Evolutionary conservation across 1,140 invertebrate genomes (phyloP), one percentile per base, ranked within the genome.

Genomic region (Mizuhopecten yessoensis): DNA sequence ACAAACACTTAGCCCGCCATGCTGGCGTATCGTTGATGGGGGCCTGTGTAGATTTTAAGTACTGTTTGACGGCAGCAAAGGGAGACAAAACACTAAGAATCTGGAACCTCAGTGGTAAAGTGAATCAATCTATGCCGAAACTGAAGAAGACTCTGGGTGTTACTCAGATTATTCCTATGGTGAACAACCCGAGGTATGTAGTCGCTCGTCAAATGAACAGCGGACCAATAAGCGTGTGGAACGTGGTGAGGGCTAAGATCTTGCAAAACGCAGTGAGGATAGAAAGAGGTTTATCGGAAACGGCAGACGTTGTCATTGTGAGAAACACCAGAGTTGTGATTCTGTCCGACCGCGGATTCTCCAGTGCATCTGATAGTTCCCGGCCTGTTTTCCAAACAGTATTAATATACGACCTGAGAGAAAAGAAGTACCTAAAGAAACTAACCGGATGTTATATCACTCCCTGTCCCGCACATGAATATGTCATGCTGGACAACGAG

Each of bases 1-100:
- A 96, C 91, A 96, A 96, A 92, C 96, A 96, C 93, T 90, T 96
- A 34, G 96, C 95, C 17, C 91, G 90, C n/a, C 96, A 96, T 89
- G 93, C 95, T 34, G 93, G 94, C 0, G 93, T 95, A 20, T 94
- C 94, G 75, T 92, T 92, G n/a, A 91, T 96, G 34, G 91, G 93
- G 0, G 96, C 95, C 1, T 95, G 95, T 89, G 89, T 92, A 9
- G 95, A 96, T 87, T 95, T 96, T 88, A 92, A 94, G 34, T 96
- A 94, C 89, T 95, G 95, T 86, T 45, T 96, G 23, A 96, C 96
- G 15, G 95, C 95, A 2, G 91, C 94, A 17, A 93, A 91, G 86
- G 94, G 91, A 7, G 95, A 96, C 49, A 95, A 94, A 75, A 93
- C 93, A 0, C 90, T 96, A 11, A 89, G 94, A 36, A 94, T 96